Evolutionary conservation across 2,888 invertebrate genomes (phyloP).

Genomic region (Pollenia labialis): DNA sequence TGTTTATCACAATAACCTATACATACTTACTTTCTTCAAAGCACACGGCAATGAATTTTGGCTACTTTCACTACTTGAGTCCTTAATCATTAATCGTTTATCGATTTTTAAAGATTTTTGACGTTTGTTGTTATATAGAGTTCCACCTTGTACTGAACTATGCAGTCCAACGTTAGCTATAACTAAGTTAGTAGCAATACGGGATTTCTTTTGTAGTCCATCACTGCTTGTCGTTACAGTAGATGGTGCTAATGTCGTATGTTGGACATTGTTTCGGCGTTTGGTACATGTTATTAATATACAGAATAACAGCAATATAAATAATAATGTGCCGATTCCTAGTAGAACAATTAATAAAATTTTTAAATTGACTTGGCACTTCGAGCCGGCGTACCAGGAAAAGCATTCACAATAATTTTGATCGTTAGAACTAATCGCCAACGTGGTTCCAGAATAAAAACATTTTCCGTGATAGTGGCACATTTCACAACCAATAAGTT

Average conservation of each 20-base stretch:
- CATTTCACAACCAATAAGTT: conserved; percentile 91
- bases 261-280: conserved; percentile 82
- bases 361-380: conserved; percentile 94
- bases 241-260: conserved; percentile 64
- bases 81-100: conserved; percentile 89
- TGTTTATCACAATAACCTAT: too few species aligned
- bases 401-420: conserved; percentile 91
- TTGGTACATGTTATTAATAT: conserved; percentile 89
- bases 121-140: conserved; percentile 23
- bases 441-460: conserved; percentile 83
- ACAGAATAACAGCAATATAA: conserved; percentile 90
- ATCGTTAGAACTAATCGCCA: neutral
- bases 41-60: conserved; percentile 85
- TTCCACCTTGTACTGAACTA: conserved; percentile 76
- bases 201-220: conserved; percentile 74
- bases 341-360: conserved; percentile 93
- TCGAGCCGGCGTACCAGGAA: conserved; percentile 94
- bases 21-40: conserved; percentile 77
- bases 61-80: conserved; percentile 89
- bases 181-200: conserved; percentile 56
- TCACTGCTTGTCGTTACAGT: conserved; percentile 76
- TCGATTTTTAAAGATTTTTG: conserved; percentile 85
- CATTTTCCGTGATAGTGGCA: conserved; percentile 96
- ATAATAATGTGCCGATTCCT: conserved; percentile 89
- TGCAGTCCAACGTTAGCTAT: conserved; percentile 73